Base-by-base conservation (phyloP, 2,113 vertebrate genomes). In the Carlito syrichta region DNA sequence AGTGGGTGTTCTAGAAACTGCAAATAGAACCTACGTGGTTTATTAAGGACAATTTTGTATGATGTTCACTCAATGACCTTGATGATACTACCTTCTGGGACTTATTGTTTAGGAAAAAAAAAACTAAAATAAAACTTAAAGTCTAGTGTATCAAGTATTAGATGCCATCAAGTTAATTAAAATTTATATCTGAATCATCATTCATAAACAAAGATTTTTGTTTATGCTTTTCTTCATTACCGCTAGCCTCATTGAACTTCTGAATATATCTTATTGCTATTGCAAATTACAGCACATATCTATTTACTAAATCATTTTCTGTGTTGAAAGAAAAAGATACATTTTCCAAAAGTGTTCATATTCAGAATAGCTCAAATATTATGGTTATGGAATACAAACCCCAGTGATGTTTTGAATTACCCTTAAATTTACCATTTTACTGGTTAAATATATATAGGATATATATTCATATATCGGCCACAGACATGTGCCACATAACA, bases 211-310 rank as follows among this genome's bases (percentile, higher is more conserved):
- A 92, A 96, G 91, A 16, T 0, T 71, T 94, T 48, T 73, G 73
- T 25, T 89, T 86, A 45, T 87, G 69, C 85, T 95, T 69, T 30
- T 35, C 63, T 11, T 62, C 0, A 0, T 97, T 95, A 93, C 92
- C 87, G 69, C 7, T 35, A 74, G 90, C 63, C 56, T 48, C 84
- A 30, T 8, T 97, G 97, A 96, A 20, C 68, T 97, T 97, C 73
- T 83, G 76, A 85, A 89, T 54, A 52, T 40, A 30, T 94, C 68
- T 97, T 62, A 92, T 8, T 50, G 93, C 94, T 94, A 79, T 50
- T 97, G 94, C 93, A 96, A 96, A 97, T 88, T 92, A 62, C 50
- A 92, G 32, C 86, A 71, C 86, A 91, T 86, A 66, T 54, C 76
- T 87, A n/a, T 52, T 97, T 96, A 92, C 79, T 30, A 82, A 94